These are phyloP conservation scores for Podarcis cretensis DNA, from an alignment of 2,113 vertebrate species.

Conservation along the genomic window DNA sequence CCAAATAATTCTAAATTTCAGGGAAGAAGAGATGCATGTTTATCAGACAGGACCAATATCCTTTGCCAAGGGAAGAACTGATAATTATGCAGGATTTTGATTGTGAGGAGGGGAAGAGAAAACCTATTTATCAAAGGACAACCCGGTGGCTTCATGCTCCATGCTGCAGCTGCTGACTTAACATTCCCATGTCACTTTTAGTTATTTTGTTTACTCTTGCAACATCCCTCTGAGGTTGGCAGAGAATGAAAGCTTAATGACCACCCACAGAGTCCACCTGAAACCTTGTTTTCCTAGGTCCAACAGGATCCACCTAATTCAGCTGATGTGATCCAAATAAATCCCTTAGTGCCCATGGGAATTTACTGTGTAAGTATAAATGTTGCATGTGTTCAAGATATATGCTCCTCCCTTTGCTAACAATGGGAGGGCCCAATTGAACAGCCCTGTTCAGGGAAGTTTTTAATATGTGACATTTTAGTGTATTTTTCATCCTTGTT, in stretches of 20 bases:
- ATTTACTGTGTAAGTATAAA: background rate
- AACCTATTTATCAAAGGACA: background rate
- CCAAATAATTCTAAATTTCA: slow-evolving; percentile 26
- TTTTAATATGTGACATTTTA: too few relatives aligned
- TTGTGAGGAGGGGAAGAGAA: background rate
- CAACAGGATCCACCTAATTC: background rate
- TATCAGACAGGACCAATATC: slow-evolving; percentile 22
- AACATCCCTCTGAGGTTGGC: background rate
- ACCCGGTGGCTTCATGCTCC: background rate
- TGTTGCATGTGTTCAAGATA: background rate
- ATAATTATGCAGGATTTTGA: background rate
- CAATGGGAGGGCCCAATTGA: background rate
- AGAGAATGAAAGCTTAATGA: background rate
- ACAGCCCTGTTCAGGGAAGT: too few relatives aligned
- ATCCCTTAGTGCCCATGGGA: background rate
- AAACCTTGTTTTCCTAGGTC: background rate
- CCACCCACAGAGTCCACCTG: background rate
- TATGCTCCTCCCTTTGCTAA: background rate
- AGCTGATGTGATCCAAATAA: background rate
- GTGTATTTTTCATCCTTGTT: too few relatives aligned
- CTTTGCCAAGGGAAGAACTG: background rate
- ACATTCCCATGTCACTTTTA: background rate
- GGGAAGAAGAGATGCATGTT: slow-evolving; percentile 32
- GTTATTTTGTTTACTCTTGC: slow-evolving; percentile 11
- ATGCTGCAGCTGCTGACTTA: background rate